phyloP scores from a whole-genome alignment of 2,113 vertebrate species.

The Pseudorhombus dupliciocellatus region DNA sequence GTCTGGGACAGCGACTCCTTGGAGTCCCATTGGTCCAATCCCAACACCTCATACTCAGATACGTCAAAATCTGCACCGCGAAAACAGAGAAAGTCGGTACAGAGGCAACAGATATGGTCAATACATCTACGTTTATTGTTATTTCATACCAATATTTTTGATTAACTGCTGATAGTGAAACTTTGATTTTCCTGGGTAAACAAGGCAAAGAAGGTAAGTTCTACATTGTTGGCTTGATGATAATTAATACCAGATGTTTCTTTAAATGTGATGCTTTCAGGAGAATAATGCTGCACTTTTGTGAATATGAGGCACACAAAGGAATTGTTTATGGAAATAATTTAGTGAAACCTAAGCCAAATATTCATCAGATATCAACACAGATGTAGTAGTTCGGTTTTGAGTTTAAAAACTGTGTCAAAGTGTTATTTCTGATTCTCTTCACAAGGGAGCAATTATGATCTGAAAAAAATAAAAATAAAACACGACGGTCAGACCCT shows the following conservation, averaged over 20 bases:
- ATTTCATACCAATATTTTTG: too few species aligned
- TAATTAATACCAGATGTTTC: too few species aligned
- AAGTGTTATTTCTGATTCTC: slow-evolving; percentile 3
- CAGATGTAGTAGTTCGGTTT: background rate
- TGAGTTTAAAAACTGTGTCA: background rate
- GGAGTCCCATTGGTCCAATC: slow-evolving; percentile 67
- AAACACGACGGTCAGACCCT: background rate
- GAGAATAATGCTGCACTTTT: too few species aligned
- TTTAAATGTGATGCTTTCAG: too few species aligned
- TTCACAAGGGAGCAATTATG: slow-evolving; percentile 20
- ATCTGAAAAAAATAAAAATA: slow-evolving; percentile 11
- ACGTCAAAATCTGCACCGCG: slow-evolving; percentile 80
- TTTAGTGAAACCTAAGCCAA: too few species aligned
- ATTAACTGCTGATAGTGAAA: slow-evolving; percentile 15
- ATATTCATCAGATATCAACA: too few species aligned
- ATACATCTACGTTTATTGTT: too few species aligned
- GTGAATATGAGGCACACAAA: too few species aligned
- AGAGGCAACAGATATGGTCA: background rate
- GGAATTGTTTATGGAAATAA: too few species aligned
- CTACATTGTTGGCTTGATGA: too few species aligned
- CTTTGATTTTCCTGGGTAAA: too few species aligned
- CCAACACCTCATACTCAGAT: slow-evolving; percentile 81
- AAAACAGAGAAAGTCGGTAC: slow-evolving; percentile 52
- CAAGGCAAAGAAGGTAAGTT: too few species aligned
- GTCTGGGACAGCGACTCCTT: slow-evolving; percentile 51